Conservation (phyloP, 2,113 vertebrate genomes). For the Haemorhous mexicanus region DNA sequence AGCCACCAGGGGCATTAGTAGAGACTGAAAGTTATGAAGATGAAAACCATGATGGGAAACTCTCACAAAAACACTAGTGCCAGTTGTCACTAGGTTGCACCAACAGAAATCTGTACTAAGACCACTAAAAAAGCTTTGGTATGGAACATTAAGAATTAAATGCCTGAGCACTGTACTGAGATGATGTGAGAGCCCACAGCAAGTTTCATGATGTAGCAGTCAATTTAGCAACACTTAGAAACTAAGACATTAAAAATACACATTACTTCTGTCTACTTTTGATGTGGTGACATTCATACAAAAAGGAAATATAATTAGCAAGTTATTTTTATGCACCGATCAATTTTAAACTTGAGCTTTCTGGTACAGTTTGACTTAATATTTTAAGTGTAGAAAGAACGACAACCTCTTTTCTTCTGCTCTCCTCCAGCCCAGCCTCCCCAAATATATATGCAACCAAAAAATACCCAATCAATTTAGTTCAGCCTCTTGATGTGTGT, state of each 20-base stretch:
- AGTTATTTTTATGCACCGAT: background rate
- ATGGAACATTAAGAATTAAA: background rate
- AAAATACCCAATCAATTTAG: constrained; percentile 82
- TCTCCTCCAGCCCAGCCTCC: background rate
- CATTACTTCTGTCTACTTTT: background rate
- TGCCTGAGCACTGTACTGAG: background rate
- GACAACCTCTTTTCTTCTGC: background rate
- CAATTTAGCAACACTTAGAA: background rate
- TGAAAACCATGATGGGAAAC: background rate
- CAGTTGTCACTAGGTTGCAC: background rate
- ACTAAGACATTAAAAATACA: constrained; percentile 3
- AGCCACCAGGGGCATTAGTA: background rate
- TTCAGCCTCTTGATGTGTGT: constrained; percentile 89
- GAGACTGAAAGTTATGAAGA: background rate
- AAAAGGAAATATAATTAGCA: background rate
- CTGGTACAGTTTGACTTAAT: constrained; percentile 58
- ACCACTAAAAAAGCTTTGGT: background rate
- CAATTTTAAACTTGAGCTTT: constrained; percentile 64
- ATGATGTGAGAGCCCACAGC: background rate
- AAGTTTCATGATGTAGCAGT: background rate
- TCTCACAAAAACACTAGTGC: background rate
- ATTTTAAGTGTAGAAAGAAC: constrained; percentile 13
- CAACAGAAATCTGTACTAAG: background rate
- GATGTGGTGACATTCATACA: constrained; percentile 19
- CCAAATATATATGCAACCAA: background rate